Evolutionary conservation across 2,888 invertebrate genomes (phyloP), one percentile per base, ranked within the genome.

Genomic region (Eremobia ochroleuca): DNA sequence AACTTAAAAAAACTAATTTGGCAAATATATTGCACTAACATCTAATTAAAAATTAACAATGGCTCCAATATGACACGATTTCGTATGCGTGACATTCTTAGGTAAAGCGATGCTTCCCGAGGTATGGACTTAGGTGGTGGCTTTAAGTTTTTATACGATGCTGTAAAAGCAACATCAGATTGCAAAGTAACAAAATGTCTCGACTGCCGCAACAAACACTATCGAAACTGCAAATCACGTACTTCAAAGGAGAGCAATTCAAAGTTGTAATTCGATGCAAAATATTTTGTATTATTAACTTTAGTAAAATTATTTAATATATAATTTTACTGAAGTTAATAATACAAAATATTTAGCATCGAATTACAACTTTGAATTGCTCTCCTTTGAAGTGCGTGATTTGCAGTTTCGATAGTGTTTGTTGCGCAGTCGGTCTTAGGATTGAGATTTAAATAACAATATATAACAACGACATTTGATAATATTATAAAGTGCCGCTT

Each of bases 11-110:
- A 69, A 28, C 89, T 92, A 93, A 92, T 95, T 94, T 95, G 94
- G 94, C 94, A 90, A 90, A 91, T 88, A 89, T 94, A 94, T 94
- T 94, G 94, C 95, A 95, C 94, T 92, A 92, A 85, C 25, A 77
- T 76, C 83, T 85, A 82, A 86, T 75, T 89, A 90, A 79, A 80
- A 76, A 73, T 82, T 82, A 85, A 85, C 86, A 88, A 89, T 92
- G 91, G 91, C 89, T 85, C 78, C 84, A 76, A 83, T 85, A 83
- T 85, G 88, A 88, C 88, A 89, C 88, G 73, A 87, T 84, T 85
- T 73, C 40, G 59, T 85, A 73, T 71, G 75, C 37, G 31, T 72
- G 84, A 84, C 87, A 88, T 76, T 86, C 80, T 85, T 85, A 84
- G 76, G 85, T 81, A 78, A 77, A 81, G 85, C 85, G 59, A 52